These are phyloP conservation scores for Pogonophryne albipinna DNA, from an alignment of 2,797 vertebrate species.

Conservation along the genomic window DNA sequence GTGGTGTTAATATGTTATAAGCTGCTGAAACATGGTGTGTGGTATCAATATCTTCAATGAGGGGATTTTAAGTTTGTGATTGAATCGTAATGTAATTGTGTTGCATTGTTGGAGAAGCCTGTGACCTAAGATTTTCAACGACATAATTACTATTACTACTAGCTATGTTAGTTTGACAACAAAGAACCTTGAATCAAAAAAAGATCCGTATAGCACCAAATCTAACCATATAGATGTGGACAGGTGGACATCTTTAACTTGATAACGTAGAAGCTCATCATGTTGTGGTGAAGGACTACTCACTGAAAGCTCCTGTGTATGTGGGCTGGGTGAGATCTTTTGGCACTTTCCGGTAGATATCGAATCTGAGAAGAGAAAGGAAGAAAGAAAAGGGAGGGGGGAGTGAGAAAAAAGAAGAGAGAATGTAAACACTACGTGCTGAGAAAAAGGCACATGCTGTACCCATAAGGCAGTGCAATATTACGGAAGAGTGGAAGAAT, in stretches of 20 bases:
- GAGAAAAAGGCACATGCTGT: conserved; percentile 82
- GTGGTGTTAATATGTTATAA: background rate
- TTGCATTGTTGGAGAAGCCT: too few relatives aligned
- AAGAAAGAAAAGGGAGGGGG: conserved; percentile 46
- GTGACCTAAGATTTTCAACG: too few relatives aligned
- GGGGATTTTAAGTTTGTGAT: background rate
- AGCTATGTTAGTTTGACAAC: too few relatives aligned
- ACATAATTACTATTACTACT: too few relatives aligned
- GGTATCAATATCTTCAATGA: too few relatives aligned
- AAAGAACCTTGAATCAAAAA: background rate
- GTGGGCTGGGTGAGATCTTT: conserved; percentile 99
- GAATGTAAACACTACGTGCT: conserved; percentile 75
- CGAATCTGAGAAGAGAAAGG: conserved; percentile 89
- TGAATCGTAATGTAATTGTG: background rate
- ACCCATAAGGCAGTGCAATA: conserved; percentile 76
- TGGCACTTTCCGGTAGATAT: conserved; percentile 99
- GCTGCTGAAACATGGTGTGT: background rate
- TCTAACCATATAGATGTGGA: too few relatives aligned
- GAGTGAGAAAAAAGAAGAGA: conserved; percentile 44
- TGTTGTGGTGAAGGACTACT: conserved; percentile 79
- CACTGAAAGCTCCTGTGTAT: conserved; percentile 98
- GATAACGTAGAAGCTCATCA: background rate
- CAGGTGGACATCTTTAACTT: background rate
- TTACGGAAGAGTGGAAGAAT: conserved; percentile 83
- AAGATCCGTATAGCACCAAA: background rate